Evolutionary conservation across 2,113 vertebrate genomes (phyloP).

Genomic region (Antigone vipio): DNA sequence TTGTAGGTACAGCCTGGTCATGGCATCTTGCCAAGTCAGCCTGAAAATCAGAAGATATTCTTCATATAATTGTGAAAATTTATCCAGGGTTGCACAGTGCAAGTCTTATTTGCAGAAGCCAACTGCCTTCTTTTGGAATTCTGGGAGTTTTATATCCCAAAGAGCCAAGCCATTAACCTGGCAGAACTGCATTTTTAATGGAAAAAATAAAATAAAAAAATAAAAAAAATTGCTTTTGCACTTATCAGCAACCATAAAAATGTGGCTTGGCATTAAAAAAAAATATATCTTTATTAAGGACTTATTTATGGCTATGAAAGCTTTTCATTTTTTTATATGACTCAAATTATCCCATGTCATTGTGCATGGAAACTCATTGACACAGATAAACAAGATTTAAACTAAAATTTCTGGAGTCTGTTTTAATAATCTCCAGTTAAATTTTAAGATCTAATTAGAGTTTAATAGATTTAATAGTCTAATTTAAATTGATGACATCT

Average conservation of each 20-base stretch:
- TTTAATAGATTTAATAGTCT: not conserved
- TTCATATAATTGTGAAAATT: not conserved
- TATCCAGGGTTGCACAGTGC: not conserved
- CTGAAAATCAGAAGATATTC: not conserved
- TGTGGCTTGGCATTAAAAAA: not conserved
- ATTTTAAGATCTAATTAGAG: not conserved
- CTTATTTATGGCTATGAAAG: not conserved
- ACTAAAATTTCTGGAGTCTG: not conserved
- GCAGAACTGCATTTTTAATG: not conserved
- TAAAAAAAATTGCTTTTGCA: not conserved
- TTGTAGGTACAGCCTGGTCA: not conserved
- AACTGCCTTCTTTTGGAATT: not conserved
- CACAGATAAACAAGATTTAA: not conserved
- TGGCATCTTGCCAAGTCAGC: not conserved
- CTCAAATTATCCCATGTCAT: not conserved
- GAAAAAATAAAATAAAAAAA: not conserved
- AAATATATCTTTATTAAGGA: not conserved
- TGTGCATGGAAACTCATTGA: not conserved
- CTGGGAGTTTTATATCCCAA: not conserved
- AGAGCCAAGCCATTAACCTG: not conserved
- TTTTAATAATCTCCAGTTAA: not conserved
- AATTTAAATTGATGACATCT: not conserved
- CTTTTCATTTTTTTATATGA: not conserved
- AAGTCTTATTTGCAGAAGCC: not conserved
- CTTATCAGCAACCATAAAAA: not conserved